A percentile compares a stretch with the other conserved stretches of the same genome.
These are phyloP conservation scores for Notechis scutatus DNA, from an alignment of 2,113 vertebrate species.

Conservation along the genomic window DNA sequence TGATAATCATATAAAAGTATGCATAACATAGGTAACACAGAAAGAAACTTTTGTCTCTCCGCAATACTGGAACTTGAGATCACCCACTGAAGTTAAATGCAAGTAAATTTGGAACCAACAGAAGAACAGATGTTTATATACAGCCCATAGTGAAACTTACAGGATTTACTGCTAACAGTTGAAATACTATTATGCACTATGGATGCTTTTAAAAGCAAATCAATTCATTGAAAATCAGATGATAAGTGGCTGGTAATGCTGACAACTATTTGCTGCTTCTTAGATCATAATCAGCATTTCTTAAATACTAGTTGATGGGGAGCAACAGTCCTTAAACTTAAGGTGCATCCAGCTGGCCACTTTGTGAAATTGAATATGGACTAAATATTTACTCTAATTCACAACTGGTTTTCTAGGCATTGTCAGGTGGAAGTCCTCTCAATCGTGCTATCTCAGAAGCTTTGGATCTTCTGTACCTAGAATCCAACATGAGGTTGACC, in stretches of 20 bases:
- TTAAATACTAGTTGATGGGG: background rate
- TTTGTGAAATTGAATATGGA: background rate
- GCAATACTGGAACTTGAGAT: background rate
- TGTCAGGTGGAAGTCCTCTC: background rate
- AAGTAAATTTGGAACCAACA: background rate
- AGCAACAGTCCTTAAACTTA: background rate
- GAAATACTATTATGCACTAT: background rate
- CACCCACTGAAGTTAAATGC: background rate
- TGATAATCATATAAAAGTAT: background rate
- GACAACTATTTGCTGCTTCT: background rate
- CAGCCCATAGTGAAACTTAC: background rate
- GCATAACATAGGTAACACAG: background rate
- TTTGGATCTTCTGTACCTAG: background rate
- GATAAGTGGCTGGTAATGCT: background rate
- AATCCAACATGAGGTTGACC: background rate
- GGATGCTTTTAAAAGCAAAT: background rate
- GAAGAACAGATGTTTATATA: background rate
- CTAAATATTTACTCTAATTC: background rate
- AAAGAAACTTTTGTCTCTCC: background rate
- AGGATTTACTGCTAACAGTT: background rate
- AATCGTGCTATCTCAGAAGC: background rate
- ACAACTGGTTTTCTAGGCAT: background rate
- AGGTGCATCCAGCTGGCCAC: background rate
- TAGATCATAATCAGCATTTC: background rate
- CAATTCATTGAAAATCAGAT: background rate